These are phyloP conservation scores for Bothrops jararaca DNA, from an alignment of 2,113 vertebrate species.

Conservation along the genomic window DNA sequence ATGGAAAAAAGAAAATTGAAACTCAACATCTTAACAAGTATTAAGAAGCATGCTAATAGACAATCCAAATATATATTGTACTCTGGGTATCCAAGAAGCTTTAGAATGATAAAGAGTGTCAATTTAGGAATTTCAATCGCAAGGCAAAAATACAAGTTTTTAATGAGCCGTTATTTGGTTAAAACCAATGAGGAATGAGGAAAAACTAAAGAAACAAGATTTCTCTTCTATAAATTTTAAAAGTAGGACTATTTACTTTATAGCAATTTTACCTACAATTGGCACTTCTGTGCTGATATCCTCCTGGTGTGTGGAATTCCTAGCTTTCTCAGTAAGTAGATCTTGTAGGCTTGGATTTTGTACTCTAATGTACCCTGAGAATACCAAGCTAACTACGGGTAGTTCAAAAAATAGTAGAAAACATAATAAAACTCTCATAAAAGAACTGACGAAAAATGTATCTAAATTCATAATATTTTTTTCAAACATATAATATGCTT, in stretches of 20 bases:
- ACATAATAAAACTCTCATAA: not conserved
- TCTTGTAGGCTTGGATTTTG: not conserved
- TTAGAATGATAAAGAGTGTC: not conserved
- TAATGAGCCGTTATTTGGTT: not conserved
- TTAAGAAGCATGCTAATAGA: not conserved
- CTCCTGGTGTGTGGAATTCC: not conserved
- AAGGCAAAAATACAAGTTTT: not conserved
- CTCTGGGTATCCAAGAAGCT: not conserved
- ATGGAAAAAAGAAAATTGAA: not conserved
- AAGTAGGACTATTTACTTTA: not conserved
- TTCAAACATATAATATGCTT: not conserved
- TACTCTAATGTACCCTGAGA: not conserved
- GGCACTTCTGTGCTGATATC: too few species aligned
- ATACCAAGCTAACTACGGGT: not conserved
- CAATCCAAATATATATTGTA: not conserved
- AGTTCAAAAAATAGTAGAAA: not conserved
- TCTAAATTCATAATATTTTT: not conserved
- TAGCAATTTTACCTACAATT: not conserved
- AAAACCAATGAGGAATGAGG: not conserved
- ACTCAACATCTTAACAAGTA: not conserved
- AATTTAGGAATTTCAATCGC: not conserved
- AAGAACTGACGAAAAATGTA: not conserved
- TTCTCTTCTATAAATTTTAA: not conserved
- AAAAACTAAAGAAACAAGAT: not conserved
- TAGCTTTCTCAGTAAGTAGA: not conserved